Conservation (phyloP, 2,113 vertebrate species). For the Melozone crissalis region DNA sequence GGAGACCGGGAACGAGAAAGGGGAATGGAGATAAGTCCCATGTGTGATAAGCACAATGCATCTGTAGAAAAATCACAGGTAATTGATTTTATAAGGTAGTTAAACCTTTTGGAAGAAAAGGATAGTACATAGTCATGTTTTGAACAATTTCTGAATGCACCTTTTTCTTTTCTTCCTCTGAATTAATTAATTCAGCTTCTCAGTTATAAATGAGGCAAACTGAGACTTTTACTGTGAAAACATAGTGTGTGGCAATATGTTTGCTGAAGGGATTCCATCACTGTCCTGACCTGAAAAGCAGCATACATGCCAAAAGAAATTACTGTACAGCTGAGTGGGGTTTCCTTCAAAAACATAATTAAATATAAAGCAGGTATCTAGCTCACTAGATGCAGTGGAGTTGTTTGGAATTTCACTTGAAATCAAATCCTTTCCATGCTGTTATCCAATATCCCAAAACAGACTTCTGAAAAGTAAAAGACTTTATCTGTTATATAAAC, state of each 20-base stretch:
- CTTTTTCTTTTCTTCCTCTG: background rate
- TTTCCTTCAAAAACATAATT: background rate
- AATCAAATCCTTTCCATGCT: background rate
- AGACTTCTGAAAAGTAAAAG: background rate
- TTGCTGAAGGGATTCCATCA: background rate
- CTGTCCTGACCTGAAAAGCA: background rate
- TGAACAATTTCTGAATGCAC: background rate
- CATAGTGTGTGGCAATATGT: background rate
- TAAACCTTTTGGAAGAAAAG: background rate
- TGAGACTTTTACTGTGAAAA: background rate
- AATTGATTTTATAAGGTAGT: background rate
- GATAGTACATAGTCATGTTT: background rate
- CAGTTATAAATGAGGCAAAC: background rate
- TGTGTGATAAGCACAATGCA: constrained; percentile 99
- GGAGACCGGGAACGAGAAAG: constrained; percentile 95
- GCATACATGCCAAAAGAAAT: background rate
- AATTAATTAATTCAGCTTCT: background rate
- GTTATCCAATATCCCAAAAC: background rate
- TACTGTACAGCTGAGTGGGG: background rate
- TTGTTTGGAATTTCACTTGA: background rate
- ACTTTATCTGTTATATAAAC: background rate
- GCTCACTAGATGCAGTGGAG: background rate
- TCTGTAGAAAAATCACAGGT: constrained; percentile 99
- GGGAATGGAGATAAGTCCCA: constrained; percentile 99
- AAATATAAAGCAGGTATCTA: background rate